These are phyloP conservation scores for Jordanella pulchra DNA, from an alignment of 2,797 vertebrate genomes.

Conservation along the genomic window DNA sequence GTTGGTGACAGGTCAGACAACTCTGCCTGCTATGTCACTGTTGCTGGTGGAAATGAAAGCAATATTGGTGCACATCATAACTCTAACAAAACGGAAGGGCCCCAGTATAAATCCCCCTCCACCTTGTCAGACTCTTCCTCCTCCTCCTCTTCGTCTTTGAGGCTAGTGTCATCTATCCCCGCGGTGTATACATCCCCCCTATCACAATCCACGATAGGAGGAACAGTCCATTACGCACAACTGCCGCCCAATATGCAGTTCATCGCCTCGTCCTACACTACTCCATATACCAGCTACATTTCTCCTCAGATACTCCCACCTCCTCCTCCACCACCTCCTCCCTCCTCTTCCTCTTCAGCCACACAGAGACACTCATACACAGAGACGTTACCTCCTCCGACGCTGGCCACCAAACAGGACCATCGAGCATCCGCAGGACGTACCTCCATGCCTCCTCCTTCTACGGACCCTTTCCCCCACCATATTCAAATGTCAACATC, in stretches of 20 bases:
- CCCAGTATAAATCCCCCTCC: constrained; percentile 87
- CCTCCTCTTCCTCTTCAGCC: constrained; percentile 82
- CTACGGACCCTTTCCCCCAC: constrained; percentile 79
- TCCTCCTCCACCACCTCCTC: constrained; percentile 81
- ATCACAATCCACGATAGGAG: constrained; percentile 81
- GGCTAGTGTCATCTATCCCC: constrained; percentile 85
- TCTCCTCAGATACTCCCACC: constrained; percentile 90
- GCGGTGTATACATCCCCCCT: constrained; percentile 86
- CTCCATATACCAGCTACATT: constrained; percentile 91
- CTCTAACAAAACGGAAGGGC: constrained; percentile 78
- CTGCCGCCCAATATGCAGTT: constrained; percentile 94
- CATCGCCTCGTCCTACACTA: constrained; percentile 86
- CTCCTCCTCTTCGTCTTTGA: constrained; percentile 77
- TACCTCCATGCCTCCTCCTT: constrained; percentile 82
- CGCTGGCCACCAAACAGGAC: constrained; percentile 88
- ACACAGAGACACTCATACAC: constrained; percentile 78
- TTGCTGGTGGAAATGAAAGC: constrained; percentile 79
- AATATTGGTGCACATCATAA: constrained; percentile 65
- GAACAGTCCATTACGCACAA: constrained; percentile 90
- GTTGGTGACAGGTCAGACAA: constrained; percentile 88
- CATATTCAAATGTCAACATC: constrained; percentile 89
- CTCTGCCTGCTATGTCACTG: constrained; percentile 90
- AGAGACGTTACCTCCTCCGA: constrained; percentile 51
- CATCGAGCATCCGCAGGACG: constrained; percentile 77
- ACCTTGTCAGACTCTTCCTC: constrained; percentile 81